Conservation (phyloP, 1,140 invertebrate genomes). For the Papilio aristodemus region DNA sequence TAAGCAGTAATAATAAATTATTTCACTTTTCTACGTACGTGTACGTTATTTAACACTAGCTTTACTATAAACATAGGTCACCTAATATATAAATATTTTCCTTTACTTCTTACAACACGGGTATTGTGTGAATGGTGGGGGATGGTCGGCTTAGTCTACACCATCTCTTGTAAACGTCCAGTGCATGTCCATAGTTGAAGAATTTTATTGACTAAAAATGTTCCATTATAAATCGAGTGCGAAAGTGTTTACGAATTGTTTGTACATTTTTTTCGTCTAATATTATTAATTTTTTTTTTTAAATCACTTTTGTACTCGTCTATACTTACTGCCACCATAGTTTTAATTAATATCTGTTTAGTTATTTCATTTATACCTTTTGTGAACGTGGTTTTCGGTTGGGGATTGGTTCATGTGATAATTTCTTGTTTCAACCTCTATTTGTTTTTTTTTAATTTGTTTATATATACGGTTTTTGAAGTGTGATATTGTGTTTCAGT, state of each 20-base stretch:
- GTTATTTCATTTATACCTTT: conserved; percentile 40
- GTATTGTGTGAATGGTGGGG: conserved; percentile 38
- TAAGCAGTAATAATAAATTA: conserved; percentile 37
- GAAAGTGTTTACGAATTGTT: conserved; percentile 37
- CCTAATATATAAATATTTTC: not conserved
- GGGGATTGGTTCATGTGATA: conserved; percentile 67
- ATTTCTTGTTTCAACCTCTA: conserved; percentile 43
- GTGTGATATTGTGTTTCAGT: conserved; percentile 81
- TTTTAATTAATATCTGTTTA: conserved; percentile 46
- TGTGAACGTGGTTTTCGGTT: conserved; percentile 68
- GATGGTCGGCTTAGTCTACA: conserved; percentile 37
- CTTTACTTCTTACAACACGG: conserved; percentile 7
- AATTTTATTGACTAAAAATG: conserved; percentile 58
- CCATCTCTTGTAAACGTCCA: conserved; percentile 45
- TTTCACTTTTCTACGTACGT: not conserved
- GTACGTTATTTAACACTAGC: not conserved
- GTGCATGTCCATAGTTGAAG: conserved; percentile 60
- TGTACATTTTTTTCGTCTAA: not conserved
- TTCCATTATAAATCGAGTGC: conserved; percentile 50
- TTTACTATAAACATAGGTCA: conserved; percentile 3
- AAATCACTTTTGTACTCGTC: conserved; percentile 44
- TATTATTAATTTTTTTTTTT: conserved; percentile 22
- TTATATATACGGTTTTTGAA: conserved; percentile 2
- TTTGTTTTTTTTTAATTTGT: conserved; percentile 28
- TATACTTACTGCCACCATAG: conserved; percentile 45